Conservation (phyloP, 2,113 vertebrate genomes). For the Anser cygnoides region DNA sequence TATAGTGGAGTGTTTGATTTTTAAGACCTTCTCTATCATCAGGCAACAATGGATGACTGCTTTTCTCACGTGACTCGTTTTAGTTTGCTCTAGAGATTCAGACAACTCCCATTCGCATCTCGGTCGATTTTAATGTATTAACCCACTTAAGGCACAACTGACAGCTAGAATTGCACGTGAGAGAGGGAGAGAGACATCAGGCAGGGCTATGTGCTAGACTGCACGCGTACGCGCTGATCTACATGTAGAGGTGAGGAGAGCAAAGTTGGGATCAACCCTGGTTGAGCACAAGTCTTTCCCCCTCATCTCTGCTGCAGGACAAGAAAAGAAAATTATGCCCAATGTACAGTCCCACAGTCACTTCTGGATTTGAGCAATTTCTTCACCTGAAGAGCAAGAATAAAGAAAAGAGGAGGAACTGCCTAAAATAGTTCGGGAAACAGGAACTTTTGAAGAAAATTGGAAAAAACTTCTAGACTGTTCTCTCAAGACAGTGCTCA, state of each 20-base stretch:
- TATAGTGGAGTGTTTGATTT: constrained; percentile 73
- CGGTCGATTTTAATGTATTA: constrained; percentile 67
- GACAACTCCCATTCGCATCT: constrained; percentile 63
- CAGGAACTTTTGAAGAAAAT: neutral
- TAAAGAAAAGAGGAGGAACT: neutral
- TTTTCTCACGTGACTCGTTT: constrained; percentile 74
- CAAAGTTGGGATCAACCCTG: neutral
- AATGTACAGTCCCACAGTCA: neutral
- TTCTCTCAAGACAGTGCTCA: accelerated
- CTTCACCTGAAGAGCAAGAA: neutral
- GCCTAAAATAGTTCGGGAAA: neutral
- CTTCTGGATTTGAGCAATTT: neutral
- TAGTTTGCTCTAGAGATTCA: constrained; percentile 61
- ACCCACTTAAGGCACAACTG: neutral
- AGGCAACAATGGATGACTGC: constrained; percentile 71
- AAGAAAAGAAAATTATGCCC: neutral
- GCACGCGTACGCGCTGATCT: neutral
- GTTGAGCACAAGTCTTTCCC: neutral
- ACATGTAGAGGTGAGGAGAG: neutral
- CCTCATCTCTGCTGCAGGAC: neutral
- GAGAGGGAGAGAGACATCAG: neutral
- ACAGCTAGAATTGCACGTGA: neutral
- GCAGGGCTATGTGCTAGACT: neutral
- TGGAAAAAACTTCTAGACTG: accelerated
- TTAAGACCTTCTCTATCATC: constrained; percentile 69